Evolutionary conservation across 2,888 invertebrate genomes (phyloP).

Genomic region (Agonopterix subpropinquella): DNA sequence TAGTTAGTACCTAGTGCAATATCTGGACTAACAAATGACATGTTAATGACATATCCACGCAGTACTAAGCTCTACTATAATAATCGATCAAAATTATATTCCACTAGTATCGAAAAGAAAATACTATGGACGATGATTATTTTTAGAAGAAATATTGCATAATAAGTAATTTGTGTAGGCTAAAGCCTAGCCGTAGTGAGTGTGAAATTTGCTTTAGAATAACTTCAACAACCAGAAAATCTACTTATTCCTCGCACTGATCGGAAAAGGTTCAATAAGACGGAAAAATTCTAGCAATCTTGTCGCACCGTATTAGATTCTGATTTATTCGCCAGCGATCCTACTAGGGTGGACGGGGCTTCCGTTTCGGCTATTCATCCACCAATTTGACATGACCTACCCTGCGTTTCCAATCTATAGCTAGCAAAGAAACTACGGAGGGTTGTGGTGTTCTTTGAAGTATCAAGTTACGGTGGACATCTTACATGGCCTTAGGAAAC

Average conservation of each 20-base stretch:
- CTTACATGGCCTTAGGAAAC: constrained; percentile 65
- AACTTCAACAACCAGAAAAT: neutral
- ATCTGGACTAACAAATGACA: too few relatives aligned
- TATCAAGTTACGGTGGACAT: constrained; percentile 44
- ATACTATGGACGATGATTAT: too few relatives aligned
- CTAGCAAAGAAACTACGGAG: constrained; percentile 15
- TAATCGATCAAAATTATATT: too few relatives aligned
- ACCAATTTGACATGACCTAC: constrained; percentile 40
- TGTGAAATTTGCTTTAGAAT: too few relatives aligned
- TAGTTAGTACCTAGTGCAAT: too few relatives aligned
- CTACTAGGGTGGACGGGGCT: constrained; percentile 57
- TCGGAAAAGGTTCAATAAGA: constrained; percentile 55
- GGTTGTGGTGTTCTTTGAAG: constrained; percentile 30
- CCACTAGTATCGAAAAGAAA: too few relatives aligned
- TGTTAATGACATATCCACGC: too few relatives aligned
- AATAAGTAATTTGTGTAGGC: too few relatives aligned
- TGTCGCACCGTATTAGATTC: constrained; percentile 64
- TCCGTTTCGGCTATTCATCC: constrained; percentile 31
- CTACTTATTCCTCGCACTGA: constrained; percentile 11
- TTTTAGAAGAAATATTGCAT: too few relatives aligned
- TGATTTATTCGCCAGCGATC: constrained; percentile 63
- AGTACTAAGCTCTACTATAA: too few relatives aligned
- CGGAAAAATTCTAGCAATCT: constrained; percentile 62
- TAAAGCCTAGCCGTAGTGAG: too few relatives aligned
- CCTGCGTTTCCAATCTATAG: constrained; percentile 16